Conservation (phyloP, 2,888 invertebrate species). For the Drymonia ruficornis region DNA sequence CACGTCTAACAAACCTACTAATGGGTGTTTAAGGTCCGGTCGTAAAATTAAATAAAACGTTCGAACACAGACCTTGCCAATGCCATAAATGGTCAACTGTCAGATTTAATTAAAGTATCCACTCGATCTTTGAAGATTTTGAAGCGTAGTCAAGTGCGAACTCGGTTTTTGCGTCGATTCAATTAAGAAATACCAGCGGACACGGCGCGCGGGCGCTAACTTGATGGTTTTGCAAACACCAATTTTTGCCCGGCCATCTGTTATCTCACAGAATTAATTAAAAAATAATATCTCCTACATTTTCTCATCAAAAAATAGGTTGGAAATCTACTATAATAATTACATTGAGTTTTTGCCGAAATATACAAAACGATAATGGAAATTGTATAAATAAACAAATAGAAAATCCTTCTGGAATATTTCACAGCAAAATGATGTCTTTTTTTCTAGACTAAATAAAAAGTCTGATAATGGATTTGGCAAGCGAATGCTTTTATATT, state of each 20-base stretch:
- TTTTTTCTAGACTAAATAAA: neutral
- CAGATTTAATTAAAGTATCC: slow-evolving; percentile 29
- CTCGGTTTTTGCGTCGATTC: slow-evolving; percentile 18
- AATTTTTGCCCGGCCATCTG: neutral
- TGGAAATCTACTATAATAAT: no score
- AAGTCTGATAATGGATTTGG: neutral
- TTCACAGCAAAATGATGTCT: neutral
- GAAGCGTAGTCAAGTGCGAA: slow-evolving; percentile 28
- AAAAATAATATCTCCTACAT: neutral
- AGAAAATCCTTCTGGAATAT: neutral
- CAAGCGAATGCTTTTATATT: neutral
- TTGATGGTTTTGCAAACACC: neutral
- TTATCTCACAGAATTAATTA: neutral
- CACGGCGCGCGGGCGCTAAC: no score
- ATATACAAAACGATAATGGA: no score
- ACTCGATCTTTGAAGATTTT: slow-evolving; percentile 17
- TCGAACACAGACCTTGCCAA: slow-evolving; percentile 12
- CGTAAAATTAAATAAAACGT: slow-evolving; percentile 23
- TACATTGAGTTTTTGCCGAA: no score
- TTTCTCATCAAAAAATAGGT: no score
- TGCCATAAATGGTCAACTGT: slow-evolving; percentile 26
- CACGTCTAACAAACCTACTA: slow-evolving; percentile 40
- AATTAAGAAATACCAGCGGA: slow-evolving; percentile 19
- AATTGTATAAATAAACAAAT: neutral
- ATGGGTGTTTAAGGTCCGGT: slow-evolving; percentile 35